Evolutionary conservation across 2,888 invertebrate genomes (phyloP).

Genomic region (Caenorhabditis macrosperma): DNA sequence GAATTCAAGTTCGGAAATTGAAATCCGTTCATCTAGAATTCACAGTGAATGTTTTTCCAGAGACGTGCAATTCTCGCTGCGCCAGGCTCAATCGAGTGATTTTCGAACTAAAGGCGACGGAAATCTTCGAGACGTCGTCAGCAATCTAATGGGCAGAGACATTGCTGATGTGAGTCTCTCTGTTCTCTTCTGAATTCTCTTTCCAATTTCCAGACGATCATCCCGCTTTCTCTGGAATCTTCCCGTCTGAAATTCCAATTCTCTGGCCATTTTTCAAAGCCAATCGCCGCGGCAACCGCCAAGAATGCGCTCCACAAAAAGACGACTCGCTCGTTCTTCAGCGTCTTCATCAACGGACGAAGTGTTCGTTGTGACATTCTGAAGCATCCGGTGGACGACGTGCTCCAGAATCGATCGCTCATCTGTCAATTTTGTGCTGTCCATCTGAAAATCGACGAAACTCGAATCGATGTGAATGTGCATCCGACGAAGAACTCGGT

Average conservation of each 20-base stretch:
- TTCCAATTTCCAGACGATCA: conserved; percentile 45
- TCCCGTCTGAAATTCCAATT: conserved; percentile 55
- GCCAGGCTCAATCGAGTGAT: conserved; percentile 59
- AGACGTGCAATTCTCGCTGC: conserved; percentile 67
- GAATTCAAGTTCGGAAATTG: background rate
- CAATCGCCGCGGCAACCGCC: conserved; percentile 60
- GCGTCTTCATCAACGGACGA: conserved; percentile 94
- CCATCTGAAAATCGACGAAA: conserved; percentile 87
- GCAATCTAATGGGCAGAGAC: conserved; percentile 63
- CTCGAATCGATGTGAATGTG: conserved; percentile 95
- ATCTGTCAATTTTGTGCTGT: conserved; percentile 72
- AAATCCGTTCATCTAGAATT: background rate
- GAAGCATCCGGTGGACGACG: conserved; percentile 70
- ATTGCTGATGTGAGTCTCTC: conserved; percentile 46
- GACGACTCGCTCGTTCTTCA: conserved; percentile 83
- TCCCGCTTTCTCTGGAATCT: conserved; percentile 48
- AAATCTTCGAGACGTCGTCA: conserved; percentile 57
- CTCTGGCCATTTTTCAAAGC: conserved; percentile 56
- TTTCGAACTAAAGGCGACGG: conserved; percentile 70
- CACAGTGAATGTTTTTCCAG: conserved; percentile 43
- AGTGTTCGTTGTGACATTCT: conserved; percentile 87
- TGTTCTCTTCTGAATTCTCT: background rate
- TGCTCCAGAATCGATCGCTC: conserved; percentile 63
- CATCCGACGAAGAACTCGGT: conserved; percentile 99
- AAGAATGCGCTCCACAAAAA: conserved; percentile 33